Evolutionary conservation across 2,888 invertebrate genomes (phyloP).

Genomic region (Mythimna vitellina): DNA sequence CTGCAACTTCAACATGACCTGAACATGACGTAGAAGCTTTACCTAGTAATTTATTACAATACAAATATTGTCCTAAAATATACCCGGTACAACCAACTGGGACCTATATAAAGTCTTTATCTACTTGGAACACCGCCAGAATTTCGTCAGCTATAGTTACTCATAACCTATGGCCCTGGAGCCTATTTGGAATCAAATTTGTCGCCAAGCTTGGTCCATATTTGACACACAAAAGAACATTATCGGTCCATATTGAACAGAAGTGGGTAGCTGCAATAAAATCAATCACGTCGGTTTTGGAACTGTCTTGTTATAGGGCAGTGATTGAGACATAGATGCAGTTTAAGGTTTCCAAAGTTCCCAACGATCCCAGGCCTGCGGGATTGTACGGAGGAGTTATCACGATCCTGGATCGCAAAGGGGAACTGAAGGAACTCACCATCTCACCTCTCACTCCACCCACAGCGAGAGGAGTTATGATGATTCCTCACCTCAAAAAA

Average conservation of each 20-base stretch:
- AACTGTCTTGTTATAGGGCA: background rate
- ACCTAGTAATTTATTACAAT: slow-evolving; percentile 4
- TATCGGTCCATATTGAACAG: slow-evolving; percentile 38
- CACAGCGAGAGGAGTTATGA: too few species aligned
- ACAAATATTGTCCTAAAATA: slow-evolving; percentile 6
- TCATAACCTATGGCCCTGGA: slow-evolving; percentile 29
- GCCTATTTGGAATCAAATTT: slow-evolving; percentile 30
- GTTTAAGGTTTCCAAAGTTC: background rate
- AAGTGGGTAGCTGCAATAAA: slow-evolving; percentile 31
- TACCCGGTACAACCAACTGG: slow-evolving; percentile 12
- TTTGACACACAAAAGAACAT: slow-evolving; percentile 59
- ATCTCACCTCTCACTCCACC: too few species aligned
- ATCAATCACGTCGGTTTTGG: slow-evolving; percentile 39
- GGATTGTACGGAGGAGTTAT: too few species aligned
- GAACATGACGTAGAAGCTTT: background rate
- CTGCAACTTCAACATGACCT: too few species aligned
- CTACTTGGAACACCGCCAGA: slow-evolving; percentile 53
- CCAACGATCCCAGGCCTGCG: too few species aligned
- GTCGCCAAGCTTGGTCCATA: slow-evolving; percentile 43
- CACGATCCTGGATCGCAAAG: too few species aligned
- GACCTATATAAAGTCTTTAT: slow-evolving; percentile 37
- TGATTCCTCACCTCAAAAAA: too few species aligned
- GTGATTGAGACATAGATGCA: slow-evolving; percentile 6
- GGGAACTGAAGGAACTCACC: too few species aligned
- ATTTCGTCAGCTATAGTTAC: slow-evolving; percentile 38